Conservation (phyloP, 2,113 vertebrate genomes). For the Toxotes chatareus region DNA sequence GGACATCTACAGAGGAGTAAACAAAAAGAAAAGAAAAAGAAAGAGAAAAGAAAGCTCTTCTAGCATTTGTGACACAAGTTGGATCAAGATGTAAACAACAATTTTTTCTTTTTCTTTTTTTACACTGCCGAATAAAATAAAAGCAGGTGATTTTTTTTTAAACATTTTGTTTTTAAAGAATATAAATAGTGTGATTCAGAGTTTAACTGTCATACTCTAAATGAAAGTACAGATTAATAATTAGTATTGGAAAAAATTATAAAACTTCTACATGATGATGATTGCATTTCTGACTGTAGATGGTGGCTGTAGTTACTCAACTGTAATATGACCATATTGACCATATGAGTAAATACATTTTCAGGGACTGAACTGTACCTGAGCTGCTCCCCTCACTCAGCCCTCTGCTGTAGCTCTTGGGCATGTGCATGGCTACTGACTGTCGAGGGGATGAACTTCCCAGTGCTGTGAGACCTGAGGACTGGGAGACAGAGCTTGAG, state of each 20-base stretch:
- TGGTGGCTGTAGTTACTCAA: too few relatives aligned
- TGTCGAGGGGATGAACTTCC: slow-evolving; percentile 90
- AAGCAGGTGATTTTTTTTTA: too few relatives aligned
- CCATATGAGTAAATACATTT: not conserved
- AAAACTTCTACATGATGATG: not conserved
- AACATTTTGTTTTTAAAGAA: too few relatives aligned
- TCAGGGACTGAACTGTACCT: slow-evolving; percentile 80
- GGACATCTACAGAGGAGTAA: slow-evolving; percentile 79
- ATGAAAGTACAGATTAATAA: not conserved
- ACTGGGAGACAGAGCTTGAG: slow-evolving; percentile 83
- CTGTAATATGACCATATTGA: not conserved
- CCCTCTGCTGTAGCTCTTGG: slow-evolving; percentile 89
- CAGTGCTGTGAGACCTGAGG: slow-evolving; percentile 85
- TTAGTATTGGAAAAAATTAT: not conserved
- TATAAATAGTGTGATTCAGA: not conserved
- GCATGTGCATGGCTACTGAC: slow-evolving; percentile 89
- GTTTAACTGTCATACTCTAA: not conserved
- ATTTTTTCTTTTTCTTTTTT: too few relatives aligned
- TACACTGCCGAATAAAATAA: too few relatives aligned
- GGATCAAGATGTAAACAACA: not conserved
- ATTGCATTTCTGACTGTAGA: too few relatives aligned
- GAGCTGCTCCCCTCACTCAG: slow-evolving; percentile 83
- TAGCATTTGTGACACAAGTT: not conserved
- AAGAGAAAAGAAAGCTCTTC: too few relatives aligned
- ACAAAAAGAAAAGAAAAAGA: not conserved